A percentile compares a stretch with the other conserved stretches of the same genome.
These are phyloP conservation scores for Scaptomyza reducta DNA, from an alignment of 2,888 invertebrate genomes.

Conservation along the genomic window DNA sequence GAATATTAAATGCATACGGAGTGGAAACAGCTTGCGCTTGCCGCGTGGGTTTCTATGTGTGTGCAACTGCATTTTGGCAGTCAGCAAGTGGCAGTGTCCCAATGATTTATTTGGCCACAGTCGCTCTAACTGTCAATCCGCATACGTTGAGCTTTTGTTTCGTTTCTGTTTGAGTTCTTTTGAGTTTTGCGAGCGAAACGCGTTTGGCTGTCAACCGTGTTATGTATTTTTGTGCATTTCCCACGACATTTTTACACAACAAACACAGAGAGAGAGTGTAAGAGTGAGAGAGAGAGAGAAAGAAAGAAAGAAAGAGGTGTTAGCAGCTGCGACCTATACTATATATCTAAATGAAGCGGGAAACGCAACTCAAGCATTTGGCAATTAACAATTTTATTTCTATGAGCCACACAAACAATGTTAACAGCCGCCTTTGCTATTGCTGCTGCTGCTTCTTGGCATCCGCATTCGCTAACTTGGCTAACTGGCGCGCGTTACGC, in stretches of 20 bases:
- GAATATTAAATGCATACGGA: slow-evolving; percentile 52
- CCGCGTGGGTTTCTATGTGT: slow-evolving; percentile 39
- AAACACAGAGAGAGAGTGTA: too few species aligned
- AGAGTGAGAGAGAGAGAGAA: too few species aligned
- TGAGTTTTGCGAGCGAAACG: slow-evolving; percentile 50
- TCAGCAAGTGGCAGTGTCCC: slow-evolving; percentile 22
- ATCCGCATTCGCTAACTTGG: slow-evolving; percentile 8
- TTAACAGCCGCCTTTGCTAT: slow-evolving; percentile 44
- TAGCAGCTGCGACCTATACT: slow-evolving; percentile 23
- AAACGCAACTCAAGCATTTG: slow-evolving; percentile 70
- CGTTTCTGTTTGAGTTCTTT: neutral
- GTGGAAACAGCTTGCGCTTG: slow-evolving; percentile 51
- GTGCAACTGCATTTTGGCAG: slow-evolving; percentile 53
- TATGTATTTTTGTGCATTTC: slow-evolving; percentile 53
- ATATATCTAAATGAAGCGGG: slow-evolving; percentile 62
- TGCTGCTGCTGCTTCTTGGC: neutral
- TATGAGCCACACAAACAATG: slow-evolving; percentile 72
- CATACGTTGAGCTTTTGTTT: slow-evolving; percentile 51
- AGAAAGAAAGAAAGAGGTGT: slow-evolving; percentile 3
- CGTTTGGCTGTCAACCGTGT: slow-evolving; percentile 46
- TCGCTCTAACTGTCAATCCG: slow-evolving; percentile 21
- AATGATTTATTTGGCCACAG: slow-evolving; percentile 35
- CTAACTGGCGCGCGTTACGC: slow-evolving; percentile 65
- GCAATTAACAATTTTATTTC: slow-evolving; percentile 81
- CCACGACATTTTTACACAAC: slow-evolving; percentile 63